These are phyloP conservation scores for Muscicapa adusta DNA, from an alignment of 2,113 vertebrate species.

Conservation along the genomic window DNA sequence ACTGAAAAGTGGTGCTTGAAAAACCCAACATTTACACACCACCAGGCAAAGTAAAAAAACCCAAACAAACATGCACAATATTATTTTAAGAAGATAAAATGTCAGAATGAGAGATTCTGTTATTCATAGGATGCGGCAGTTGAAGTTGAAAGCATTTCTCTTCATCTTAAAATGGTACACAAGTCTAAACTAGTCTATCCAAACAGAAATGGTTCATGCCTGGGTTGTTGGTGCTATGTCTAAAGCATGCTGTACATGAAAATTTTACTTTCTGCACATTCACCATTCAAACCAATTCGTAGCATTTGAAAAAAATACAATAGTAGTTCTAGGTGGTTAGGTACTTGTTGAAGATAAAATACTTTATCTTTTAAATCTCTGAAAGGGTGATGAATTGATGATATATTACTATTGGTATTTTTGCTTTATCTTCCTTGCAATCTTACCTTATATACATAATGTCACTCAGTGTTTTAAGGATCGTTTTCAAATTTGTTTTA, in stretches of 20 bases:
- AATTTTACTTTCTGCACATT: background rate
- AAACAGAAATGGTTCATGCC: background rate
- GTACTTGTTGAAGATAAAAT: background rate
- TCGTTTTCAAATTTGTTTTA: background rate
- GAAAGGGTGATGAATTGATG: background rate
- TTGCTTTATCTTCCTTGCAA: background rate
- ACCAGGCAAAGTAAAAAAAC: background rate
- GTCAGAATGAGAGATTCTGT: background rate
- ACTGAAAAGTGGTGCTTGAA: background rate
- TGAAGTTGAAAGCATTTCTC: background rate
- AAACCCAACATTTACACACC: background rate
- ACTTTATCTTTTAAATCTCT: background rate
- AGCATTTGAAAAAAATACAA: background rate
- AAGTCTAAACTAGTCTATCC: background rate
- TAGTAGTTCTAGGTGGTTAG: background rate
- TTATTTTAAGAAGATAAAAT: background rate
- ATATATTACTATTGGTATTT: background rate
- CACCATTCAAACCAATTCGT: background rate
- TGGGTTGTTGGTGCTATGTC: background rate
- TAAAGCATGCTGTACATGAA: background rate
- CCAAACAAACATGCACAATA: too few relatives aligned
- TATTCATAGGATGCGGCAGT: background rate
- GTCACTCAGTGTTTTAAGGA: background rate
- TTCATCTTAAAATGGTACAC: background rate
- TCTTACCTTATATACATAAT: background rate